Evolutionary conservation across 2,113 vertebrate genomes (phyloP).

Genomic region (Aspidoscelis tigris): DNA sequence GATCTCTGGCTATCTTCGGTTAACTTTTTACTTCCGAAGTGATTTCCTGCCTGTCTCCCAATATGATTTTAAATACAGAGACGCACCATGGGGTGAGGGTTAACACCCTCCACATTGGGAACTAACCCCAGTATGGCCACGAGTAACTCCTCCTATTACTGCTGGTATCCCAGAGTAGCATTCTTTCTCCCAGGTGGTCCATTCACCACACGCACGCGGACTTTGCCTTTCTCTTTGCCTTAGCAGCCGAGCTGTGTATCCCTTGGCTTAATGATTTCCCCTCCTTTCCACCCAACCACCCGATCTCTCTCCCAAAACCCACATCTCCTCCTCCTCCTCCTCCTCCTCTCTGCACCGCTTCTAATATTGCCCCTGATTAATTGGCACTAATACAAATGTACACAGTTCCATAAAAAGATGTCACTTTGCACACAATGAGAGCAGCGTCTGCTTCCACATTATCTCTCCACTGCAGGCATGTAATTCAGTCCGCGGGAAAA

Average conservation of each 20-base stretch:
- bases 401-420: constrained; percentile 75
- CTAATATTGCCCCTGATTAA: constrained; percentile 74
- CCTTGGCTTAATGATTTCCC: constrained; percentile 9
- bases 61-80: neutral
- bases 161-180: neutral
- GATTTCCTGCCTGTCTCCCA: neutral
- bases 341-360: constrained; percentile 30
- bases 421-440: constrained; percentile 70
- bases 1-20: neutral
- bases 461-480: constrained; percentile 76
- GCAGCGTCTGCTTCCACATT: constrained; percentile 63
- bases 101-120: neutral
- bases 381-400: constrained; percentile 76
- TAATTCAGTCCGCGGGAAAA: constrained; percentile 73
- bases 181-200: neutral
- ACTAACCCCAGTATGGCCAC: neutral
- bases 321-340: neutral
- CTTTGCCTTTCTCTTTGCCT: constrained; percentile 19
- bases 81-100: neutral
- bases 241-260: constrained; percentile 29
- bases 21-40: neutral
- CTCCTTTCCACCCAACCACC: neutral
- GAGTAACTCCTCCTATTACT: too few relatives aligned
- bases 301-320: too few relatives aligned
- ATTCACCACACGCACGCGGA: neutral